Evolutionary conservation across 1,140 invertebrate species (phyloP), one percentile per base, ranked within the genome.

Genomic region (Coenobita brevimanus): DNA sequence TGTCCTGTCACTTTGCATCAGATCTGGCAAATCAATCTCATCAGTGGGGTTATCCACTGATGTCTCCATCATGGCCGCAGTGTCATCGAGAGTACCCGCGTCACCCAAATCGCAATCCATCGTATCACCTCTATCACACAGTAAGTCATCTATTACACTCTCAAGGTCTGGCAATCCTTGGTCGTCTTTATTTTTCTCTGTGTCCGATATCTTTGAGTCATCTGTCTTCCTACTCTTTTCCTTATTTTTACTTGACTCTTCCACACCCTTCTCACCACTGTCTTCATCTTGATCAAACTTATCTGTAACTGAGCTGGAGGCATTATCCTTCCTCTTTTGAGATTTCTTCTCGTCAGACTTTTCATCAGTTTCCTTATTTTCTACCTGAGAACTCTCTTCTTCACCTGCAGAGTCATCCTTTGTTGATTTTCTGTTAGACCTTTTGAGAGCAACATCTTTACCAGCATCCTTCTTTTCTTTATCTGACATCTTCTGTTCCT

Each of bases 91-190:
- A 50, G 6, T 17, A 17, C 6, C 46, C 46, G 46, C 46, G 17
- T 50, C 46, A 17, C 46, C 46, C 6, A 50, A 24, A 43, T 36
- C 71, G 43, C 71, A 38, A 75, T 75, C 38, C 27, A 46, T 8
- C 27, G 38, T 43, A 46, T 50, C 43, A n/a, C n/a, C 43, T 13
- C 36, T n/a, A 41, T 82, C 80, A 69, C 80, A 69, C 43, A 82
- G 46, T 3, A 82, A 67, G 4, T 33, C 80, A 36, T 71, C 67
- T 1, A 82, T 82, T 15, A 41, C 41, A 33, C 67, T n/a, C 36
- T 33, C 21, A 43, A 82, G 27, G n/a, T 82, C 64, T 27, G 80
- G 80, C 17, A 82, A 41, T 17, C 60, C 50, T 30, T 67, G 17
- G 21, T 71, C 80, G 33, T 82, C 80, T 21, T 69, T 41, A 69